Evolutionary conservation across 37 sponge, comb jelly and placozoan species (phyloP).

Genomic region (Geodia barretti): DNA sequence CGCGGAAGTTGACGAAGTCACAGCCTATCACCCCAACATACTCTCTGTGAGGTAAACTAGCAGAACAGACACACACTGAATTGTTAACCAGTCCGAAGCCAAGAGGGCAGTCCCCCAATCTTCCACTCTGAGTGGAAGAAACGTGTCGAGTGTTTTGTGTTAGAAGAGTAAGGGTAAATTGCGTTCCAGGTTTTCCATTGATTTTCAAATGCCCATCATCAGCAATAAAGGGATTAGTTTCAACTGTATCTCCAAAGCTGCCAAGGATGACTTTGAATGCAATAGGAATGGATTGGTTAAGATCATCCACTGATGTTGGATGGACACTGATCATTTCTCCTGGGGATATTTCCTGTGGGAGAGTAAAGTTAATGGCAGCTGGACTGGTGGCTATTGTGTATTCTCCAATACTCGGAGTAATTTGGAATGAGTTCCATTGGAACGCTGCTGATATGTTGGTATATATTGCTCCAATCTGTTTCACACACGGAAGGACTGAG

Average conservation of each 20-base stretch:
- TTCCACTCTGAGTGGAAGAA: background rate
- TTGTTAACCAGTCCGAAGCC: background rate
- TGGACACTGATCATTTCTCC: background rate
- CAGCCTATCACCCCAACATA: too few species aligned
- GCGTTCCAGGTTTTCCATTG: background rate
- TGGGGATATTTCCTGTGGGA: background rate
- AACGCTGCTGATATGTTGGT: background rate
- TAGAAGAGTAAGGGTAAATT: background rate
- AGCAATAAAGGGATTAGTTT: background rate
- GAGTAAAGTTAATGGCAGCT: background rate
- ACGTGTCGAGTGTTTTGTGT: background rate
- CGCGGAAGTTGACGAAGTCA: too few species aligned
- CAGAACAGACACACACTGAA: too few species aligned
- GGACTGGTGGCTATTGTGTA: background rate
- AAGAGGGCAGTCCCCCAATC: background rate
- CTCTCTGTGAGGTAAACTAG: too few species aligned
- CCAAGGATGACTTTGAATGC: background rate
- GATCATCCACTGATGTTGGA: background rate
- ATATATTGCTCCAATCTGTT: background rate
- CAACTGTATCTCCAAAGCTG: background rate
- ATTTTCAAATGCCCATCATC: background rate
- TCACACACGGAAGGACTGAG: background rate
- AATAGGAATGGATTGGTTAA: background rate
- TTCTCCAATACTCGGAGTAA: background rate
- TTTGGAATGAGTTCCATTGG: background rate